These are phyloP conservation scores for Zoanthus sansibaricus DNA, from an alignment of 92 coral and sea anemone genomes.

Conservation along the genomic window DNA sequence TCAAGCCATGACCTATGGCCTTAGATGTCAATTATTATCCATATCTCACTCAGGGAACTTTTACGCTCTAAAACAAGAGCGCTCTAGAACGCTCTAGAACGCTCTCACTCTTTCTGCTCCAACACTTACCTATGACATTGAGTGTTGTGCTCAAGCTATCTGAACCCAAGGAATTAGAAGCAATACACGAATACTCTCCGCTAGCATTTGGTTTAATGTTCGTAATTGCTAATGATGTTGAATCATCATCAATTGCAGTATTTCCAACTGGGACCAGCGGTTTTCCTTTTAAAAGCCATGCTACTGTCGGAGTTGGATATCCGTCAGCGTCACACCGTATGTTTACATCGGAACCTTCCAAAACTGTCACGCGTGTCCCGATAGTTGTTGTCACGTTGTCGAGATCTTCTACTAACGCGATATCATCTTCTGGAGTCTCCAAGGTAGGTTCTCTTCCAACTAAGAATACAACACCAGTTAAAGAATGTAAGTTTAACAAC, in stretches of 20 bases:
- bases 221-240: neutral
- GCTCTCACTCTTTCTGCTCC: no score
- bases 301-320: constrained; percentile 7
- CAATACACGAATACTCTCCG: constrained; percentile 19
- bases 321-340: constrained; percentile 22
- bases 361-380: constrained; percentile 51
- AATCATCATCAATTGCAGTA: neutral
- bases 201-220: constrained; percentile 15
- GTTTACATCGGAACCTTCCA: constrained; percentile 25
- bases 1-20: no score
- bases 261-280: neutral
- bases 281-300: constrained; percentile 11
- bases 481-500: neutral
- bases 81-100: no score
- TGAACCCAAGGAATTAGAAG: constrained; percentile 25
- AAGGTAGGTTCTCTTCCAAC: constrained; percentile 31
- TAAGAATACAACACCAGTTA: neutral
- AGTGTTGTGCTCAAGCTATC: neutral
- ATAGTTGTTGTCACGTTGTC: constrained; percentile 68
- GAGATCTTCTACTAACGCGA: constrained; percentile 22
- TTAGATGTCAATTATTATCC: no score
- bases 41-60: no score
- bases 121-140: constrained; percentile 23
- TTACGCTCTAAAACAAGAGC: no score
- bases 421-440: constrained; percentile 30